Conservation (phyloP, 2,797 vertebrate genomes). For the Sebastes itinus region DNA sequence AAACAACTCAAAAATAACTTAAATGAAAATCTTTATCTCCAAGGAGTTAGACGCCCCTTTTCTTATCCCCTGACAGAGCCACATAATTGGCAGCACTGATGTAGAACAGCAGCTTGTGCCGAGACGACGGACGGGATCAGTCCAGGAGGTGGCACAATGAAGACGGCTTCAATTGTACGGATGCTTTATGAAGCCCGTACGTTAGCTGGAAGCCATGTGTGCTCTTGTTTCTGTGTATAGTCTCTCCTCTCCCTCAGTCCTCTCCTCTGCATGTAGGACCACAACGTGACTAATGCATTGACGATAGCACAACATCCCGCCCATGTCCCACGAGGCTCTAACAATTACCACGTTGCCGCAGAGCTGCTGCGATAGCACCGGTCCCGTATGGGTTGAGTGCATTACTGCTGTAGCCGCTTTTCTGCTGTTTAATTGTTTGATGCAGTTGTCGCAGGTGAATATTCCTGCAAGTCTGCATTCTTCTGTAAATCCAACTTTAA, state of each 20-base stretch:
- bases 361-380: slow-evolving; percentile 19
- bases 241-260: not conserved
- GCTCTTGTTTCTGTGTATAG: not conserved
- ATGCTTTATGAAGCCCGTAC: not conserved
- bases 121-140: not conserved
- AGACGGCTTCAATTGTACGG: not conserved
- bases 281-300: slow-evolving; percentile 9
- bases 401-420: slow-evolving; percentile 35
- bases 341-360: slow-evolving; percentile 36
- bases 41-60: slow-evolving; percentile 1
- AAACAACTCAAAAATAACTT: slow-evolving; percentile 41
- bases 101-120: not conserved
- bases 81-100: slow-evolving; percentile 11
- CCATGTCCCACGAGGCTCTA: slow-evolving; percentile 17
- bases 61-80: not conserved
- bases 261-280: not conserved
- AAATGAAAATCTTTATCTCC: slow-evolving; percentile 24
- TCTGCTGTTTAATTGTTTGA: slow-evolving; percentile 40
- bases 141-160: not conserved
- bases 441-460: slow-evolving; percentile 12
- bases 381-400: slow-evolving; percentile 7
- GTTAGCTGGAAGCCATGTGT: not conserved
- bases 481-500: slow-evolving; percentile 7
- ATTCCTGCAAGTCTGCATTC: slow-evolving; percentile 30
- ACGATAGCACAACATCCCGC: not conserved